Conservation (phyloP, 2,888 invertebrate species). For the Hylaea fasciaria region DNA sequence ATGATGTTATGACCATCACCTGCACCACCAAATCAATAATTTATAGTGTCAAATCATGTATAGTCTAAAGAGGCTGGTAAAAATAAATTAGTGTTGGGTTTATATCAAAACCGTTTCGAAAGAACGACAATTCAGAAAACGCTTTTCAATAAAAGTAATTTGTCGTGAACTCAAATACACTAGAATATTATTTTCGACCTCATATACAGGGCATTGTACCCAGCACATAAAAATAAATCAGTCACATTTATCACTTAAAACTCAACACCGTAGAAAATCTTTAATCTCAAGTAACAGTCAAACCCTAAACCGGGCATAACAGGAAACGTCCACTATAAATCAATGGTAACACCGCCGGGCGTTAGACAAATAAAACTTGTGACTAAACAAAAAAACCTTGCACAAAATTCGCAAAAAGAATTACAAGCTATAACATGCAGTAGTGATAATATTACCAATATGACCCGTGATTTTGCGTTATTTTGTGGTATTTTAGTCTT, state of each 20-base stretch:
- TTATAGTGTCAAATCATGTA: too few species aligned
- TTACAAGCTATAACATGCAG: slow-evolving; percentile 83
- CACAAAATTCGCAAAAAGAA: slow-evolving; percentile 81
- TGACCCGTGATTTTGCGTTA: slow-evolving; percentile 49
- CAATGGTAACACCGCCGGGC: slow-evolving; percentile 55
- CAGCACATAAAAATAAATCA: slow-evolving; percentile 59
- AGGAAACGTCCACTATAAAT: slow-evolving; percentile 76
- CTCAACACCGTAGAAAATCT: slow-evolving; percentile 50
- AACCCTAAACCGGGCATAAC: slow-evolving; percentile 69
- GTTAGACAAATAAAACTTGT: slow-evolving; percentile 77
- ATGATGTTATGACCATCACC: too few species aligned
- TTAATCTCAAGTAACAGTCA: slow-evolving; percentile 73
- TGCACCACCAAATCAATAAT: too few species aligned
- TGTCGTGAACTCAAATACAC: slow-evolving; percentile 8
- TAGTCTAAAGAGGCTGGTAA: too few species aligned
- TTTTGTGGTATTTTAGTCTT: slow-evolving; percentile 51
- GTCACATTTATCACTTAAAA: slow-evolving; percentile 63
- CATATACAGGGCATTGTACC: slow-evolving; percentile 35
- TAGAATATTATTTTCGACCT: slow-evolving; percentile 30
- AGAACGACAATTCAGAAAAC: too few species aligned
- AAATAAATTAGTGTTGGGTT: too few species aligned
- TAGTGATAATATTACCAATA: slow-evolving; percentile 73
- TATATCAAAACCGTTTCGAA: too few species aligned
- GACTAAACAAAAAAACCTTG: slow-evolving; percentile 66
- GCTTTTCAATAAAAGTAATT: too few species aligned